phyloP scores from a whole-genome alignment of 2,888 invertebrate genomes.

The Synergus gifuensis region DNA sequence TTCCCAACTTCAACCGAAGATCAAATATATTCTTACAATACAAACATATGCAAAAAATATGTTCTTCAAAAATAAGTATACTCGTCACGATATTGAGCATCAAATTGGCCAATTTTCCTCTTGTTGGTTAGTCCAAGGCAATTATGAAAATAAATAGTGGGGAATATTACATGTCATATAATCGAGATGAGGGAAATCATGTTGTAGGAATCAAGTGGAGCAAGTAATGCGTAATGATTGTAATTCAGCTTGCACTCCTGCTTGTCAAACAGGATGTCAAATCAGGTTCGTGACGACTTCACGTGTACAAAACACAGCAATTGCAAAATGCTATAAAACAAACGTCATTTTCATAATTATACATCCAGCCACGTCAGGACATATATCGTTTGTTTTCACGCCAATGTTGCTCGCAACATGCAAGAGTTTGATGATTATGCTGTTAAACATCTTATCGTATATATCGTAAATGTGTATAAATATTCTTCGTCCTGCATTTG shows the following conservation, averaged over 20 bases:
- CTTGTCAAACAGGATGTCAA: constrained; percentile 30
- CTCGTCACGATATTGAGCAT: not conserved
- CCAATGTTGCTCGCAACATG: not conserved
- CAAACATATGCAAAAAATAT: no score
- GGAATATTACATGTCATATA: not conserved
- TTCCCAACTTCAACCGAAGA: not conserved
- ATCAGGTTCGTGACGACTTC: constrained; percentile 41
- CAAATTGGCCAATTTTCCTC: not conserved
- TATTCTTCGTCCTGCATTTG: not conserved
- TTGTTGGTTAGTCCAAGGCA: not conserved
- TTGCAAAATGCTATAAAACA: constrained; percentile 54
- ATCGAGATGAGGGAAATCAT: not conserved
- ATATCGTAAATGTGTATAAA: no score
- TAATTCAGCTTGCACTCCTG: constrained; percentile 1
- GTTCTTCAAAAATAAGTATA: not conserved
- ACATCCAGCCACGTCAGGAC: constrained; percentile 44
- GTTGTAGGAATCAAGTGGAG: not conserved
- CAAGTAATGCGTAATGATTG: not conserved
- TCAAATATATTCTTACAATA: not conserved
- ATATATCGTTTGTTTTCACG: constrained; percentile 17
- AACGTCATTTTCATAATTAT: constrained; percentile 69
- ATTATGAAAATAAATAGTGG: not conserved
- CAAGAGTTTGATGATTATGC: constrained; percentile 47
- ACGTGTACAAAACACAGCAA: constrained; percentile 5
- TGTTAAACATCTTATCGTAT: constrained; percentile 58